Base-by-base conservation (phyloP, 1,140 invertebrate genomes). In the Brachionus rubens region DNA sequence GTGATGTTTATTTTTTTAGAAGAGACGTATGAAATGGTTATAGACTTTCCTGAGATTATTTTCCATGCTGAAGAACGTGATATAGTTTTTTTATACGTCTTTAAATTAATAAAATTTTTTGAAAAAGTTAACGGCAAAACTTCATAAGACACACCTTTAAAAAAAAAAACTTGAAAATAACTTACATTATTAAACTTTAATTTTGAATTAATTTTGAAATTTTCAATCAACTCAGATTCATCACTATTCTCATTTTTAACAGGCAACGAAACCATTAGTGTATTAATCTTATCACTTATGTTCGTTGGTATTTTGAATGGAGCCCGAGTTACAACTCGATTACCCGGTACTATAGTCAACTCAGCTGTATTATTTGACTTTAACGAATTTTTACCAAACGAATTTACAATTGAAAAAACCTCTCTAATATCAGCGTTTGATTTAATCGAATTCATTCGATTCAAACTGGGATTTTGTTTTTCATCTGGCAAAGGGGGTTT, bases 251-350 rank as follows among this genome's bases (percentile, higher is more conserved):
- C 54, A 12, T 28, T 36, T 2, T 36, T 21, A 9, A 43, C 59
- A 36, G 59, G 59, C 7, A 65, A 43, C 3, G 36, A 21, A 43
- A 65, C 24, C 24, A 65, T 65, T 46, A 65, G 19, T 6, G 59
- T 65, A 65, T 65, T 65, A 26, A 65, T 43, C 26, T 65, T 65
- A 9, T 65, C 40, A 65, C 59, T 65, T 10, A 65, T 43, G 21
- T 12, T 21, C 9, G 36, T 16, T 43, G 59, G 59, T 65, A 65
- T 14, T 65, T 65, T 65, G 26, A 43, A 65, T 21, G 19, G n/a
- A n/a, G n/a, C n/a, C n/a, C n/a, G n/a, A n/a, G n/a, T n/a, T 65
- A 12, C 30, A 43, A 19, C 9, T 16, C 36, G 36, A 24, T 19
- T 40, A n/a, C 59, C 10, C 0, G 59, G 59, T n/a, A 26, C 40